Conservation (phyloP, 2,113 vertebrate species). For the Zosterops pallidus region DNA sequence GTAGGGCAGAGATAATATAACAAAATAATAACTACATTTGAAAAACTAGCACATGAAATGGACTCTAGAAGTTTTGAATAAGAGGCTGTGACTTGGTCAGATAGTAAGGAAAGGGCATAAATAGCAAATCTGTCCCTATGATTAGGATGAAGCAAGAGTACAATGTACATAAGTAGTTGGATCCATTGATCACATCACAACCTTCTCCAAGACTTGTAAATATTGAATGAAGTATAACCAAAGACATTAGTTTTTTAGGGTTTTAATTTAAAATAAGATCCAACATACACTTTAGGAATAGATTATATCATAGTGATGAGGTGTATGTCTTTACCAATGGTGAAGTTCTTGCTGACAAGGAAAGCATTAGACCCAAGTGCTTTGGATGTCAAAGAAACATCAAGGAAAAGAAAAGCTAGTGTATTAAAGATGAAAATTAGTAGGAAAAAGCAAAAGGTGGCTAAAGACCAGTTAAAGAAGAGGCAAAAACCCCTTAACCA, state of each 20-base stretch:
- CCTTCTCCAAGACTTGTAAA: neutral
- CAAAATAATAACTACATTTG: neutral
- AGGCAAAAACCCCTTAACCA: neutral
- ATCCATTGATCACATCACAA: neutral
- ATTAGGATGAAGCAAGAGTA: neutral
- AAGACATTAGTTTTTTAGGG: neutral
- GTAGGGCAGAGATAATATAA: neutral
- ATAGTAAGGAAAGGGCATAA: neutral
- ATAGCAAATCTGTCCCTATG: neutral
- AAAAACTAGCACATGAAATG: neutral
- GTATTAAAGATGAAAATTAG: neutral
- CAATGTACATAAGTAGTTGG: neutral
- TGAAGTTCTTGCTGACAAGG: neutral
- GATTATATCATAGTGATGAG: neutral
- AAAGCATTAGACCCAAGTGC: neutral
- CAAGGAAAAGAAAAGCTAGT: neutral
- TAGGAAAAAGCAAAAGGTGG: neutral
- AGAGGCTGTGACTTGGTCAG: neutral
- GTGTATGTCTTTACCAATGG: neutral
- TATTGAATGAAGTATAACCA: neutral
- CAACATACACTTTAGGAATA: neutral
- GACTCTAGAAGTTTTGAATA: neutral
- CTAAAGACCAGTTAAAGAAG: neutral
- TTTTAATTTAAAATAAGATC: neutral
- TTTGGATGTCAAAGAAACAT: neutral